These are phyloP conservation scores for Acropora tenuis DNA, from an alignment of 64 coral and sea anemone genomes.

Conservation along the genomic window DNA sequence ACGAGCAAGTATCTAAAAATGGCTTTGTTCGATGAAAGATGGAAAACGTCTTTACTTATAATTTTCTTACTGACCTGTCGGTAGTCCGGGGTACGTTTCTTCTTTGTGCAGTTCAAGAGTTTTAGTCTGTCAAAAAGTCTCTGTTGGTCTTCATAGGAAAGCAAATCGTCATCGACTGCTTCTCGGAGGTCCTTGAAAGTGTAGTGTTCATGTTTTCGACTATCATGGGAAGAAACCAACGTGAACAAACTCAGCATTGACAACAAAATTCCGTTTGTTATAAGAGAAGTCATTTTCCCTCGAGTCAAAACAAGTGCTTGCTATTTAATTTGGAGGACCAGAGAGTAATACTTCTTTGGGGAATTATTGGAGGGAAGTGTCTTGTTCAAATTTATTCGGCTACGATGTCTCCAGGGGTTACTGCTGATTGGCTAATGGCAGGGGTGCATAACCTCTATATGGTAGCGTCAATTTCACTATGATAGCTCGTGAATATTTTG, in stretches of 20 bases:
- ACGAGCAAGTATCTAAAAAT: too few relatives aligned
- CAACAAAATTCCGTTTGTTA: background rate
- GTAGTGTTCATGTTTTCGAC: constrained; percentile 26
- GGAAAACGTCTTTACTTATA: background rate
- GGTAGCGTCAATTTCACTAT: too few relatives aligned
- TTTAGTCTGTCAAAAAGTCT: constrained; percentile 10
- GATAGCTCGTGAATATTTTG: too few relatives aligned
- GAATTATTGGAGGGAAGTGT: too few relatives aligned
- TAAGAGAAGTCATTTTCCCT: background rate
- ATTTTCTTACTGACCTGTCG: background rate
- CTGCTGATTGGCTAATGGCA: too few relatives aligned
- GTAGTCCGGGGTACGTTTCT: background rate
- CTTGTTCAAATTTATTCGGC: too few relatives aligned
- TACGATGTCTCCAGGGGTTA: too few relatives aligned
- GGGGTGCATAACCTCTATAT: too few relatives aligned
- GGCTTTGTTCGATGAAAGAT: background rate
- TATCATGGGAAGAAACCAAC: constrained; percentile 10
- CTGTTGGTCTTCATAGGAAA: background rate
- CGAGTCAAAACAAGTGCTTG: background rate
- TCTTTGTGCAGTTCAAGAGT: constrained; percentile 22
- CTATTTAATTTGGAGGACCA: background rate
- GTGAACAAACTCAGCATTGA: background rate
- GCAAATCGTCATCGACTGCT: background rate
- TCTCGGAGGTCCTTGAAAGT: constrained; percentile 11
- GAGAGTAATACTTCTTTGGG: too few relatives aligned